Conservation (phyloP, 2,797 vertebrate species). For the Alauda arvensis region DNA sequence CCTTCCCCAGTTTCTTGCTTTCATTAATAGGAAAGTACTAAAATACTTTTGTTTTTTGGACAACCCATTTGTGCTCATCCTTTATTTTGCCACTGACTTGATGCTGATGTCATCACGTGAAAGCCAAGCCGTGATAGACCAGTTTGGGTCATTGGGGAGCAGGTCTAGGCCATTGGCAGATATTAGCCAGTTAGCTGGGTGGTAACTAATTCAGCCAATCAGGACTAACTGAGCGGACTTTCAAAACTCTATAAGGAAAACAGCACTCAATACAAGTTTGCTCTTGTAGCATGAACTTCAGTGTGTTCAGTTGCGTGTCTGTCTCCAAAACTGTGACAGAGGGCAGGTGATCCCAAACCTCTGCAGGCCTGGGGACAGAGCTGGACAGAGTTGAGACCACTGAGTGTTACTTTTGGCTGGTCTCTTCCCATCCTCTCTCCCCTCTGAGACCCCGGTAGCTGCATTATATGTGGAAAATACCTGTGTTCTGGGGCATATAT, state of each 20-base stretch:
- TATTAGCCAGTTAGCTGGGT: neutral
- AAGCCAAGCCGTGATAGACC: no score
- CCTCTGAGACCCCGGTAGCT: neutral
- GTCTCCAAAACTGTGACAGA: neutral
- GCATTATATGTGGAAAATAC: neutral
- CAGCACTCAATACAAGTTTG: neutral
- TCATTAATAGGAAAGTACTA: no score
- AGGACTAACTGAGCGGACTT: accelerated
- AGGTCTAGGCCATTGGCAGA: neutral
- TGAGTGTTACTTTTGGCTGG: neutral
- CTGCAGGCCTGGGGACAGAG: neutral
- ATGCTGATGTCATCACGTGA: no score
- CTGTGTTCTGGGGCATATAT: neutral
- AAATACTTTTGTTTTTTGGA: no score
- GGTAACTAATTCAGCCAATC: no score
- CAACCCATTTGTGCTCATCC: no score
- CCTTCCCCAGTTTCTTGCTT: no score
- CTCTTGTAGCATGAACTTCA: neutral
- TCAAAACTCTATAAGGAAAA: neutral
- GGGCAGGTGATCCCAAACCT: neutral
- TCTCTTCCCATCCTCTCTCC: neutral
- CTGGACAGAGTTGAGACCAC: neutral
- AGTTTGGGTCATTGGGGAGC: neutral
- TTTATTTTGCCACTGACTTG: no score
- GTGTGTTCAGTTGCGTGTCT: neutral